phyloP scores from a whole-genome alignment of 2,113 vertebrate genomes.

The Nymphicus hollandicus region DNA sequence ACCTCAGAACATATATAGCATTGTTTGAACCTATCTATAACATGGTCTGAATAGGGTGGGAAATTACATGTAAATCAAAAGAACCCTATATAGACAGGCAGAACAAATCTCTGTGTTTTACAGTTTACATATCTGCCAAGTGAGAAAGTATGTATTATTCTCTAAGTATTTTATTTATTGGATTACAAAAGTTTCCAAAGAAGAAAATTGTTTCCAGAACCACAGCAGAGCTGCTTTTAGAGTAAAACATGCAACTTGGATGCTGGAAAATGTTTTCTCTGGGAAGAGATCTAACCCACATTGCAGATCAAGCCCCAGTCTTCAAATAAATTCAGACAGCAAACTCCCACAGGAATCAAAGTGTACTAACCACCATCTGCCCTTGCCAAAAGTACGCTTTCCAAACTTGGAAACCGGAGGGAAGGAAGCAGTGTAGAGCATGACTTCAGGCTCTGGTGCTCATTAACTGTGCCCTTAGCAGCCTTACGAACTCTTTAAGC shows the following conservation, averaged over 20 bases:
- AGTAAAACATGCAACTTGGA: not conserved
- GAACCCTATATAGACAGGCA: not conserved
- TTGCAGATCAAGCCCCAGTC: not conserved
- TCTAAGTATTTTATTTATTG: not conserved
- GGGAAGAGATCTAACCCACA: not conserved
- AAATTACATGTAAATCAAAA: not conserved
- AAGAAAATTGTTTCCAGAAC: not conserved
- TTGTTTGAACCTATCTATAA: not conserved
- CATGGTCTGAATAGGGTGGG: not conserved
- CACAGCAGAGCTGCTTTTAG: not conserved
- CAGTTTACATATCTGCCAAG: not conserved
- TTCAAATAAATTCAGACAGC: not conserved
- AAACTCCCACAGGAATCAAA: not conserved
- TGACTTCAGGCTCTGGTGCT: not conserved
- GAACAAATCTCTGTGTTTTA: not conserved
- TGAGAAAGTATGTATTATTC: not conserved
- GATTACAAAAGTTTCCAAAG: not conserved
- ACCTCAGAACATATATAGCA: accelerated
- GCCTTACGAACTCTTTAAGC: not conserved
- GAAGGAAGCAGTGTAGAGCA: not conserved
- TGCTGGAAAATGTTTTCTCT: not conserved
- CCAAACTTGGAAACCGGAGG: not conserved
- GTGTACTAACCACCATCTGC: not conserved
- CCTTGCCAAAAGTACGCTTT: not conserved
- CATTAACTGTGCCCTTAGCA: not conserved